These are phyloP conservation scores for Melinaea menophilus DNA, from an alignment of 2,888 invertebrate species.

Conservation along the genomic window DNA sequence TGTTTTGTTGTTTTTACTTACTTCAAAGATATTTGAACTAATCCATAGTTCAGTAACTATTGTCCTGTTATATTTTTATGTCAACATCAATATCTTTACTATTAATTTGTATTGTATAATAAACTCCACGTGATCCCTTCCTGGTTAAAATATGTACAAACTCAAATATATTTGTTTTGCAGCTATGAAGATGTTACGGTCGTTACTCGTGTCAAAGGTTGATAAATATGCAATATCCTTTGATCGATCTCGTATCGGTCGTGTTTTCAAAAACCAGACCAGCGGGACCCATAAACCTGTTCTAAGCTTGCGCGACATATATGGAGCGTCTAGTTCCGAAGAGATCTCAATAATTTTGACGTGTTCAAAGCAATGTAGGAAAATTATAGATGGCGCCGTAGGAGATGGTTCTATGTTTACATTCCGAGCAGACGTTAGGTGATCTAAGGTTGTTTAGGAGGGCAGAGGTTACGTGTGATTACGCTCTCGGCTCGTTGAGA, in stretches of 20 bases:
- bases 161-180: slow-evolving; percentile 64
- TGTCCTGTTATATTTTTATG: no score
- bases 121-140: no score
- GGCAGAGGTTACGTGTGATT: slow-evolving; percentile 70
- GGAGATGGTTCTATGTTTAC: slow-evolving; percentile 74
- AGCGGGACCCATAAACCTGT: slow-evolving; percentile 34
- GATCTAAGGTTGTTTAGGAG: slow-evolving; percentile 64
- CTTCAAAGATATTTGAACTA: slow-evolving; percentile 11
- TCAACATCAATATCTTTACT: no score
- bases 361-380: slow-evolving; percentile 65
- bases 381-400: slow-evolving; percentile 77
- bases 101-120: no score
- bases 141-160: slow-evolving; percentile 12
- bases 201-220: slow-evolving; percentile 76
- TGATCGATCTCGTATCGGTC: slow-evolving; percentile 70
- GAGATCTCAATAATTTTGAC: slow-evolving; percentile 50
- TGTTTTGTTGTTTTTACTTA: slow-evolving; percentile 34
- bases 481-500: slow-evolving; percentile 62
- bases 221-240: slow-evolving; percentile 76
- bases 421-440: slow-evolving; percentile 66
- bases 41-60: neutral
- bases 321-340: slow-evolving; percentile 17
- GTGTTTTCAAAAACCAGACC: slow-evolving; percentile 54
- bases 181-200: slow-evolving; percentile 74
- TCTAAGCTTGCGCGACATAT: slow-evolving; percentile 18